Evolutionary conservation across 2,113 vertebrate species (phyloP).

Genomic region (Cynopterus brachyotis): DNA sequence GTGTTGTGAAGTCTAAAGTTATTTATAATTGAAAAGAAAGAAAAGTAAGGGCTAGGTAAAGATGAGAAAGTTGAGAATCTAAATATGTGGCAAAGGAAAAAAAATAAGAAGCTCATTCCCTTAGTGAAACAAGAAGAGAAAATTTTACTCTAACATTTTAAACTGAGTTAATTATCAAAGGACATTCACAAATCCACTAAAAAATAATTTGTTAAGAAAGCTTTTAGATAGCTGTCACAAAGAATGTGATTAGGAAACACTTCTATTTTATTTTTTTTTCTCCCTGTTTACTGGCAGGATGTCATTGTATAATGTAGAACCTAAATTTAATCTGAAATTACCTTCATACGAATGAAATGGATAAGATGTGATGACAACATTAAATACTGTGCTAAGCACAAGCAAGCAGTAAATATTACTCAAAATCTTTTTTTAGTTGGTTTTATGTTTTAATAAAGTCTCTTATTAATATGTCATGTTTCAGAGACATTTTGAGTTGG

Average conservation of each 20-base stretch:
- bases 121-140: background rate
- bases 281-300: background rate
- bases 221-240: background rate
- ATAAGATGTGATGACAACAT: background rate
- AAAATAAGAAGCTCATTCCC: background rate
- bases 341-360: background rate
- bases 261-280: background rate
- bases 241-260: background rate
- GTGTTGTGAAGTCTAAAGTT: background rate
- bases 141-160: conserved; percentile 6
- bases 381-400: background rate
- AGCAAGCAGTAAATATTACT: background rate
- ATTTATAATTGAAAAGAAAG: conserved; percentile 19
- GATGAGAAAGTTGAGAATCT: background rate
- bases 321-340: conserved; percentile 36
- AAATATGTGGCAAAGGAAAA: background rate
- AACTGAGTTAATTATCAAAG: conserved; percentile 6
- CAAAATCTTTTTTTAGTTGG: background rate
- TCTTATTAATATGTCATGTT: conserved; percentile 17
- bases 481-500: conserved; percentile 47
- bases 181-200: background rate
- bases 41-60: background rate
- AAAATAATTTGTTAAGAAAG: background rate
- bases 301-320: background rate
- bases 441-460: background rate